Percentiles rank a stretch among this genome's conserved stretches.
These are phyloP conservation scores for Hestina assimilis DNA, from an alignment of 1,140 invertebrate genomes.

Conservation along the genomic window DNA sequence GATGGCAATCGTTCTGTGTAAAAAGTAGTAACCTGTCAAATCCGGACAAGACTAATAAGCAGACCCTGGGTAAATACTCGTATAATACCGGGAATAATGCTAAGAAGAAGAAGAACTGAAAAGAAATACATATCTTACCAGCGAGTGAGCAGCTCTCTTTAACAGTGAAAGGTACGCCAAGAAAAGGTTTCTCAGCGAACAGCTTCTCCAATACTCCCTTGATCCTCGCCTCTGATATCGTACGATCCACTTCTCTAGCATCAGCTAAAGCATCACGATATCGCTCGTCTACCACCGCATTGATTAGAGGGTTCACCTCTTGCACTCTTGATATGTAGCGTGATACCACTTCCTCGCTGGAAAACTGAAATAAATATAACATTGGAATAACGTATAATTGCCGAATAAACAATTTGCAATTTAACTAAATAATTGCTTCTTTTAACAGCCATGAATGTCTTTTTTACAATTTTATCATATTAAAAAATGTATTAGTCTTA, in stretches of 20 bases:
- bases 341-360: constrained; percentile 81
- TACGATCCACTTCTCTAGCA: constrained; percentile 81
- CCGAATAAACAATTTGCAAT: too few species aligned
- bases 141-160: constrained; percentile 85
- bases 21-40: too few species aligned
- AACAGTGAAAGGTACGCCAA: constrained; percentile 89
- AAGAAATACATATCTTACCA: constrained; percentile 69
- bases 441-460: too few species aligned
- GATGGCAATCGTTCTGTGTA: too few species aligned
- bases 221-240: constrained; percentile 75
- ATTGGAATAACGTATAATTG: too few species aligned
- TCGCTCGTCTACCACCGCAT: constrained; percentile 86
- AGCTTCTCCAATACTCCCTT: constrained; percentile 47
- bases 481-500: too few species aligned
- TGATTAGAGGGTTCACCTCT: constrained; percentile 85
- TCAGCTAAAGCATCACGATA: constrained; percentile 84
- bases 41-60: too few species aligned
- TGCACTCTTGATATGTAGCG: constrained; percentile 84
- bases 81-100: too few species aligned
- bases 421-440: too few species aligned
- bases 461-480: too few species aligned
- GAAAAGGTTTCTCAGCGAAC: constrained; percentile 80
- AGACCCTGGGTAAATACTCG: too few species aligned
- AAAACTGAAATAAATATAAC: constrained; percentile 71
- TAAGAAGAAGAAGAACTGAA: too few species aligned